Evolutionary conservation across 2,113 vertebrate species (phyloP), one percentile per base, ranked within the genome.

Genomic region (Tragelaphus imberbis): DNA sequence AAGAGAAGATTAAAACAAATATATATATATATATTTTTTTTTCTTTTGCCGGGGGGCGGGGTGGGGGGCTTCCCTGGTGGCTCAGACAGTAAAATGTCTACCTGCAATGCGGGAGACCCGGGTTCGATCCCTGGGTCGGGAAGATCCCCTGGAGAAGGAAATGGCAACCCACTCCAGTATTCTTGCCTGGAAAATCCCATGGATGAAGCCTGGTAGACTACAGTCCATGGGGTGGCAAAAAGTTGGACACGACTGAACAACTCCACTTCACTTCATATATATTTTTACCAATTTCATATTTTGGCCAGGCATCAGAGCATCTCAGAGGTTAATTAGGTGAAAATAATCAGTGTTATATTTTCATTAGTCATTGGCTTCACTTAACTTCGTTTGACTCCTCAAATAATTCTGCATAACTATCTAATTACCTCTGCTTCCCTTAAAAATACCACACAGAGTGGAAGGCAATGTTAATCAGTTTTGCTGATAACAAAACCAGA

Each of bases 401-500:
- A 92, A 84, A 88, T 61, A 58, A 12, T 56, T 95, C 40, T 5
- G 47, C 4, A 25, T 65, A 58, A 68, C 36, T 13, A 77, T 95
- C 53, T 55, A 28, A 84, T 88, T 86, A 71, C 86, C 79, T 95
- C 40, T 81, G 15, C n/a, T 59, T 97, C 47, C 53, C 30, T 92
- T 97, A 65, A 94, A 90, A 92, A 75, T 75, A 55, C 5, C 5
- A 51, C 36, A 30, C 8, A 36, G 58, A 56, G 40, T 88, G 49
- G 65, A 93, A 94, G 55, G 68, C 2, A 56, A 9, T 94, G 2
- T 15, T 97, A 97, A 97, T 97, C 95, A 94, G 90, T 98, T 90
- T 82, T 86, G 33, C 56, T 96, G 96, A 97, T 86, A 96, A 93
- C 14, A 94, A 77, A 98, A 77, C 19, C 84, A 92, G 15, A 98